These are phyloP conservation scores for Cossypha polioptera DNA, from an alignment of 2,797 vertebrate species.

Conservation along the genomic window DNA sequence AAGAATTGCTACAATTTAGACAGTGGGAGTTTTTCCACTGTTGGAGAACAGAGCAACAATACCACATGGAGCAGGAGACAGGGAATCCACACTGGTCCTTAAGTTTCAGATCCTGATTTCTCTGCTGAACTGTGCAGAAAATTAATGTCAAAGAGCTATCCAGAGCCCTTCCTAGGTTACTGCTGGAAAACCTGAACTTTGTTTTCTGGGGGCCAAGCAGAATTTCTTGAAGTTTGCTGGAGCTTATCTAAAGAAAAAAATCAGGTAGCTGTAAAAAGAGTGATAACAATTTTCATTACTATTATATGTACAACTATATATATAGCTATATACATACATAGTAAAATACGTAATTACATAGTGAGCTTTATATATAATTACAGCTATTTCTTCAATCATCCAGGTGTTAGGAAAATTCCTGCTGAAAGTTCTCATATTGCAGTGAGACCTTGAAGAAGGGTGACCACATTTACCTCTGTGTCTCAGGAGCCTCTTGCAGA, in stretches of 20 bases:
- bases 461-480: rapidly evolving
- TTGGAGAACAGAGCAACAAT: neutral
- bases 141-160: neutral
- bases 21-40: neutral
- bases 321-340: neutral
- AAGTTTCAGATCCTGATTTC: neutral
- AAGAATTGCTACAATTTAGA: neutral
- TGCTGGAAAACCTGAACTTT: neutral
- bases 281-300: neutral
- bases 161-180: neutral
- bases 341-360: neutral
- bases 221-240: neutral
- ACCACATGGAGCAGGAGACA: neutral
- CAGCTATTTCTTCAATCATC: neutral
- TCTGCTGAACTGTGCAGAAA: neutral
- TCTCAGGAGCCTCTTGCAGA: neutral
- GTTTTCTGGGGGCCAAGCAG: neutral
- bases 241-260: neutral
- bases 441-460: neutral
- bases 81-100: neutral
- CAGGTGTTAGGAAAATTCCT: neutral
- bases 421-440: neutral
- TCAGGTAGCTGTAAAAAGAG: neutral
- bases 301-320: neutral
- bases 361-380: neutral